A percentile compares a stretch with the other conserved stretches of the same genome.
Conservation (phyloP, 1,140 invertebrate species). For the Diploscapter pachys region DNA sequence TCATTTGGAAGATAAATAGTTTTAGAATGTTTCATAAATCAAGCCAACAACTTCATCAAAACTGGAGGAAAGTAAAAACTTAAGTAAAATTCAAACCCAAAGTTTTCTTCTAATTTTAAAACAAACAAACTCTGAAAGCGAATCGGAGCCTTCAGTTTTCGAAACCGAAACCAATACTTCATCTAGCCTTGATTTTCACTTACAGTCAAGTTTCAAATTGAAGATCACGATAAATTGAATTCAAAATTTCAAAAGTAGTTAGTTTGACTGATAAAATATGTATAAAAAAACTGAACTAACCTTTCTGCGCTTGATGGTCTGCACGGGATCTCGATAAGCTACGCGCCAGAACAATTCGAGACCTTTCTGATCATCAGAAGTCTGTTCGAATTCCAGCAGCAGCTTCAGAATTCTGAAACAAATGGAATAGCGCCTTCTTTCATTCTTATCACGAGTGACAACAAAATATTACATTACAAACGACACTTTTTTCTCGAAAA, state of each 20-base stretch:
- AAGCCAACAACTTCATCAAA: too few relatives aligned
- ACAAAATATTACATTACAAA: not conserved
- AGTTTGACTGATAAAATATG: not conserved
- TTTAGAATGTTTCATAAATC: too few relatives aligned
- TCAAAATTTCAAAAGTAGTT: not conserved
- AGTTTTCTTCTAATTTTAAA: too few relatives aligned
- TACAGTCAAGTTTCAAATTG: not conserved
- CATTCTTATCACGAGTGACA: conserved; percentile 2
- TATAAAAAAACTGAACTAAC: conserved; percentile 1
- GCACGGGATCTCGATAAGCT: conserved; percentile 7
- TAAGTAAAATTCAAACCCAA: too few relatives aligned
- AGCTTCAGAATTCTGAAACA: conserved; percentile 32
- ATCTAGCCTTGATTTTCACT: not conserved
- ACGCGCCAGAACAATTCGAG: conserved; percentile 11
- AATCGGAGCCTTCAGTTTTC: not conserved
- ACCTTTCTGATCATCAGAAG: not conserved
- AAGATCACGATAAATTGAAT: not conserved
- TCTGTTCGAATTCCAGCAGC: not conserved
- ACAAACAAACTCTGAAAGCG: too few relatives aligned
- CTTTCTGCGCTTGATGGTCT: not conserved
- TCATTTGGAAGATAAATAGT: too few relatives aligned
- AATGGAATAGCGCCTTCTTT: conserved; percentile 2
- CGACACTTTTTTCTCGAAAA: too few relatives aligned
- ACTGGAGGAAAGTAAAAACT: too few relatives aligned
- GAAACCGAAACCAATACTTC: not conserved